Evolutionary conservation across 2,888 invertebrate genomes (phyloP), one percentile per base, ranked within the genome.

Genomic region (Microchrysa polita): DNA sequence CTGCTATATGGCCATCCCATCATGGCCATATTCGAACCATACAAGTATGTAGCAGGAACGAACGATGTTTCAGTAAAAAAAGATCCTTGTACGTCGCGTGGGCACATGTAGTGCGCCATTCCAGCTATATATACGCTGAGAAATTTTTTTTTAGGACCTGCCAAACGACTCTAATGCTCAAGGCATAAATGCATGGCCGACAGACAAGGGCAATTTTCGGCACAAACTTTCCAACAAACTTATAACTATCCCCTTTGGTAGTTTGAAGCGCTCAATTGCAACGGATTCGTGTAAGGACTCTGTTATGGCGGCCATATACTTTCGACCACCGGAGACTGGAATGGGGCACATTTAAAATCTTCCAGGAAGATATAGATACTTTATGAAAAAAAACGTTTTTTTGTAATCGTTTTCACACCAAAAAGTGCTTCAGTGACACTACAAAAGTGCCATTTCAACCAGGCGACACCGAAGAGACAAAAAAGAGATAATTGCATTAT

Each of bases 1-100:
- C 34, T 69, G 55, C 69, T 69, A 55, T 57, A 69, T 69, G 69
- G 57, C 69, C n/a, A n/a, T n/a, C 52, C 27, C 27, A 34, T 34
- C 27, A 34, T 34, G 2, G 69, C 69, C 69, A 69, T 69, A 55
- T 40, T 44, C 40, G 14, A 53, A 27, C 55, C 67, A 67, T 67
- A 53, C 67, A 67, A 34, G 48, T 65, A 65, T 44, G 65, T n/a
- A n/a, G n/a, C n/a, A n/a, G n/a, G n/a, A n/a, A n/a, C n/a, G n/a
- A n/a, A n/a, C n/a, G n/a, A n/a, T n/a, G n/a, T n/a, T n/a, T n/a
- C n/a, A n/a, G n/a, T n/a, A n/a, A n/a, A n/a, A n/a, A n/a, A n/a
- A n/a, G 7, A 34, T 34, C 27, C 27, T 7, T 34, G 27, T 7
- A 34, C 7, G 27, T 34, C 27, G 27, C 67, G 53, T 55, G 27